Evolutionary conservation across 2,888 invertebrate species (phyloP).

Genomic region (Achlya flavicornis): DNA sequence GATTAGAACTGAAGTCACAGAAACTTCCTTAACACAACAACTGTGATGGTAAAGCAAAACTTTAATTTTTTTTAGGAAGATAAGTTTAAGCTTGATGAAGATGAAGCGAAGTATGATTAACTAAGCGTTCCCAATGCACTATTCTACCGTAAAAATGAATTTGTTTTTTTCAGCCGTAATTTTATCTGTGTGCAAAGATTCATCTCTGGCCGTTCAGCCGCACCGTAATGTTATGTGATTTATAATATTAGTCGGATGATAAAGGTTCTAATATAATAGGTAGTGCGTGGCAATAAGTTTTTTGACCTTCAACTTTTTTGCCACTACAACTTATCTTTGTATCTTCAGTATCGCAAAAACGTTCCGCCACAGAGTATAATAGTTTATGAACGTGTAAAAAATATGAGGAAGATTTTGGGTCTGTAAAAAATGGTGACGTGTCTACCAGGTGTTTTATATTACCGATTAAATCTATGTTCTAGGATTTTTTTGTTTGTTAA

Average conservation of each 20-base stretch:
- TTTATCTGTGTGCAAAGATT: too few relatives aligned
- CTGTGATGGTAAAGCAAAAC: too few relatives aligned
- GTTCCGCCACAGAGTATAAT: slow-evolving; percentile 7
- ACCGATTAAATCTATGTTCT: background rate
- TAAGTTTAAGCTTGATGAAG: too few relatives aligned
- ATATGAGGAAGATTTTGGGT: background rate
- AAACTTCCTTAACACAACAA: too few relatives aligned
- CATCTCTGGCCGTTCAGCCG: too few relatives aligned
- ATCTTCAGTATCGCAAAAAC: slow-evolving; percentile 21
- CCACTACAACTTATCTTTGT: slow-evolving; percentile 18
- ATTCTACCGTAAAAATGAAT: too few relatives aligned
- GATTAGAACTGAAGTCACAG: too few relatives aligned
- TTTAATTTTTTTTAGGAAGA: too few relatives aligned
- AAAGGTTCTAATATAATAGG: slow-evolving; percentile 11
- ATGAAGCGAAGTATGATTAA: too few relatives aligned
- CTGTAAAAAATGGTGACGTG: slow-evolving; percentile 2
- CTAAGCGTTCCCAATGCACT: too few relatives aligned
- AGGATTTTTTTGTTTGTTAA: background rate
- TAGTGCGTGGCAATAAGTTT: slow-evolving; percentile 35
- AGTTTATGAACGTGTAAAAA: slow-evolving; percentile 5
- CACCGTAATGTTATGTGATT: too few relatives aligned
- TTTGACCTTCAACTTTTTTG: slow-evolving; percentile 31
- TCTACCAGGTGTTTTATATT: background rate
- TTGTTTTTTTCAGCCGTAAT: too few relatives aligned
- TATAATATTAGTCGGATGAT: background rate